Base-by-base conservation (phyloP, 2,113 vertebrate species). In the Haliaeetus leucogaster region DNA sequence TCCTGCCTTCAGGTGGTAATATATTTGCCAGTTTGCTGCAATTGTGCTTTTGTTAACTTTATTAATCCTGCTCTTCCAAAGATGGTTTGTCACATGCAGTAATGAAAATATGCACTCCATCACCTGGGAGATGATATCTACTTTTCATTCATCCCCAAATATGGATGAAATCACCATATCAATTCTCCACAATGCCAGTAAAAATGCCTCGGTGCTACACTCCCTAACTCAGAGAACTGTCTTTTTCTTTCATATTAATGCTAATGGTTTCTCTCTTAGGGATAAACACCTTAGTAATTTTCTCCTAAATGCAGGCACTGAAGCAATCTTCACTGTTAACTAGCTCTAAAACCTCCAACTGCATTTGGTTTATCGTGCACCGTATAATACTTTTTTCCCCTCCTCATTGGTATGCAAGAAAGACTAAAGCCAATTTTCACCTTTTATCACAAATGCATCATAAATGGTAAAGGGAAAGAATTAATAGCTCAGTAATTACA, bases 271-370 rank as follows among this genome's bases (percentile, higher is more conserved):
- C 48, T 91, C 94, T 82, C 85, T 87, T 68, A 78, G 73, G 89
- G 34, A 96, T 86, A 95, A 96, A 94, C 65, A 95, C 82, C 80
- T 93, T 72, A 65, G 89, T 78, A 97, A 93, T 96, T 97, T 98
- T 95, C 86, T 93, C 58, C 58, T 90, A 95, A 94, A 95, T 94
- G 93, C 68, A 91, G 55, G 52, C 84, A 80, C 38, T 82, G 95
- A 97, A 96, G 86, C 81, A 96, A 77, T 95, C 66, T 96, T 94
- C 68, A 47, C 55, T 80, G 81, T 68, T 93, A 95, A 96, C 92
- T 93, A 48, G 82, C 68, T 85, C 36, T 74, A 95, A 97, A 92
- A 88, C 72, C 38, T 36, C 21, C 65, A 86, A 74, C 61, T 67
- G 59, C 40, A 74, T 95, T 93, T 93, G 40, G 34, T 92, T 96